Conservation (phyloP, 2,797 vertebrate species). For the Gymnoscopelus microlampas region DNA sequence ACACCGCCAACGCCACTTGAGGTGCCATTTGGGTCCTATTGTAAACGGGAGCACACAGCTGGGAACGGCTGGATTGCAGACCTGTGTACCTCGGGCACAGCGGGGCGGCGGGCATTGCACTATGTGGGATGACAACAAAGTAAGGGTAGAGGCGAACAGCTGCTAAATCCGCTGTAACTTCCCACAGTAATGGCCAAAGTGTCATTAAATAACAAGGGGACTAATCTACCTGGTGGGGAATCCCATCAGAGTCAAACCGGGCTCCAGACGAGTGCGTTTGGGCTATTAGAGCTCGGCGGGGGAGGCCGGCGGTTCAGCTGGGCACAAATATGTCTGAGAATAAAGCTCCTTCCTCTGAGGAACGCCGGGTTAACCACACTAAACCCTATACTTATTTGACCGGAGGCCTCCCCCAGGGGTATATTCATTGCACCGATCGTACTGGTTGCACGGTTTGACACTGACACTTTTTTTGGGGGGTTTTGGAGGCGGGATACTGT, state of each 20-base stretch:
- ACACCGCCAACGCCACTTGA: slow-evolving; percentile 14
- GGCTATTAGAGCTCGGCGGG: slow-evolving; percentile 56
- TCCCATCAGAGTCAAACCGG: slow-evolving; percentile 54
- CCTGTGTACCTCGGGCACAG: slow-evolving; percentile 39
- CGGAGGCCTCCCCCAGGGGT: too few species aligned
- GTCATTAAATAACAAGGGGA: slow-evolving; percentile 64
- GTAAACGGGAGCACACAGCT: slow-evolving; percentile 32
- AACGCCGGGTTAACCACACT: too few species aligned
- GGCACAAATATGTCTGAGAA: slow-evolving; percentile 9
- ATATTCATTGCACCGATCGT: too few species aligned
- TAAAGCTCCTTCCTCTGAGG: too few species aligned
- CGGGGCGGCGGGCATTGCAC: slow-evolving; percentile 39
- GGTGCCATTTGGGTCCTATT: slow-evolving; percentile 8
- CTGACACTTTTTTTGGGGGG: too few species aligned
- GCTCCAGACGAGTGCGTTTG: slow-evolving; percentile 63
- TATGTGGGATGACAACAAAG: slow-evolving; percentile 48
- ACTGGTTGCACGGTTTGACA: too few species aligned
- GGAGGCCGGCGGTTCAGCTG: slow-evolving; percentile 42
- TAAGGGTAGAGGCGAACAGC: slow-evolving; percentile 55
- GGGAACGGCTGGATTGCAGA: slow-evolving; percentile 34
- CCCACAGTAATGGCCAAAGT: slow-evolving; percentile 65
- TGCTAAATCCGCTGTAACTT: slow-evolving; percentile 59
- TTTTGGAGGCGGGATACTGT: too few species aligned
- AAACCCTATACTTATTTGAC: too few species aligned
- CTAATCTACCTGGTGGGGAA: slow-evolving; percentile 56